phyloP scores from a whole-genome alignment of 1,140 invertebrate species.

The Bathynomus jamesi region DNA sequence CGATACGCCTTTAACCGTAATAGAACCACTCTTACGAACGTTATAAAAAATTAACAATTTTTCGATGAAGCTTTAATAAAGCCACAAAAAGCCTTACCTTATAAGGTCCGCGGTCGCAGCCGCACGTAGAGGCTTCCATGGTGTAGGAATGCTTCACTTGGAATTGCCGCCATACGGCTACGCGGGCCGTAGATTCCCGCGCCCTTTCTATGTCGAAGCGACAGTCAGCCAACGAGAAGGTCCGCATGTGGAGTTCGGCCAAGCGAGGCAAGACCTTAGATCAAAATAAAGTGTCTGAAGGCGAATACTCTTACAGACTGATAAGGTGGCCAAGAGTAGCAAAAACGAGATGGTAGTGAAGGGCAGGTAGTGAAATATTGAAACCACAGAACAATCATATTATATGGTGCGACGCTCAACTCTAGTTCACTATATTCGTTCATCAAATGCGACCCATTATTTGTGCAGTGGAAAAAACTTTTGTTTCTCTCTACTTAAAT shows the following conservation, averaged over 20 bases:
- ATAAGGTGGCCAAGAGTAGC: neutral
- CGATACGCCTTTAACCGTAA: no score
- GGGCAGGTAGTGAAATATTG: no score
- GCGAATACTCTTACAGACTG: neutral
- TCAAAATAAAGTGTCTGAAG: conserved; percentile 8
- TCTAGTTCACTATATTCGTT: no score
- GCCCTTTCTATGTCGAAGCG: conserved; percentile 66
- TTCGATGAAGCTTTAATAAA: neutral
- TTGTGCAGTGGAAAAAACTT: no score
- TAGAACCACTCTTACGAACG: no score
- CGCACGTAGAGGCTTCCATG: conserved; percentile 79
- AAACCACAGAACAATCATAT: no score
- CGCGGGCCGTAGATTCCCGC: conserved; percentile 73
- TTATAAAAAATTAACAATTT: no score
- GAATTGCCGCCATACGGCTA: conserved; percentile 76
- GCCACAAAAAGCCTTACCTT: conserved; percentile 45
- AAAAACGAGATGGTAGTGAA: neutral
- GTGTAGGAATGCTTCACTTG: conserved; percentile 67
- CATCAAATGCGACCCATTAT: no score
- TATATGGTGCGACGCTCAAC: no score
- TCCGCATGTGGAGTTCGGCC: conserved; percentile 58
- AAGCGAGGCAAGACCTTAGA: conserved; percentile 58
- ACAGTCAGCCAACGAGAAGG: conserved; percentile 65
- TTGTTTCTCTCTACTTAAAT: no score
- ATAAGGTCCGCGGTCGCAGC: conserved; percentile 68